These are phyloP conservation scores for Wasmannia auropunctata DNA, from an alignment of 1,140 invertebrate species.

Conservation along the genomic window DNA sequence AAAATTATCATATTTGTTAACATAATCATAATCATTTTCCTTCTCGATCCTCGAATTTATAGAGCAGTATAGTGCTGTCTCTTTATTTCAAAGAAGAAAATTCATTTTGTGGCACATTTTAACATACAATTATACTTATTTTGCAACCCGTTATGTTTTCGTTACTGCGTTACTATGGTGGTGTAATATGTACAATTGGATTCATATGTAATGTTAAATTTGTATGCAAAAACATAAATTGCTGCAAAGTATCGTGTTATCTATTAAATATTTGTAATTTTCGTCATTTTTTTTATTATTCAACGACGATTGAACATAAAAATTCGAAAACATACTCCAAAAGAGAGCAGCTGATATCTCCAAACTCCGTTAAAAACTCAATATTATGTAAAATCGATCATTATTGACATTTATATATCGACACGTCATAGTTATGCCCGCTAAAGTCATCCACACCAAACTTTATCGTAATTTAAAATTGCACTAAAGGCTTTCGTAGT, in stretches of 20 bases:
- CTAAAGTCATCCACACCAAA: conserved; percentile 74
- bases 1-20: conserved; percentile 16
- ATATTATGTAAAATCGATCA: conserved; percentile 49
- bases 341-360: conserved; percentile 4
- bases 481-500: conserved; percentile 81
- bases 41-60: conserved; percentile 62
- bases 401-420: conserved; percentile 77
- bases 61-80: conserved; percentile 67
- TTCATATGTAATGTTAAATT: conserved; percentile 24
- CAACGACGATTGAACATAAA: conserved; percentile 53
- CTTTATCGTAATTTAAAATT: conserved; percentile 80
- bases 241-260: conserved; percentile 20
- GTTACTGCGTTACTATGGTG: neutral
- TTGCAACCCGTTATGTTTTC: neutral
- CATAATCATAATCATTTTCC: neutral
- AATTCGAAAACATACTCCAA: conserved; percentile 33
- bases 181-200: conserved; percentile 32
- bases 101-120: conserved; percentile 36
- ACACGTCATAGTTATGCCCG: conserved; percentile 72
- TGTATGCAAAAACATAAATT: conserved; percentile 43
- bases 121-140: neutral
- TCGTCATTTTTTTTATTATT: conserved; percentile 25
- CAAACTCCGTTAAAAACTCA: conserved; percentile 16
- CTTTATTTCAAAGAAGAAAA: conserved; percentile 55
- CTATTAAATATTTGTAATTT: conserved; percentile 50